A percentile compares a stretch with the other conserved stretches of the same genome.
Conservation (phyloP, 2,888 invertebrate species). For the Pilophorus perplexus region DNA sequence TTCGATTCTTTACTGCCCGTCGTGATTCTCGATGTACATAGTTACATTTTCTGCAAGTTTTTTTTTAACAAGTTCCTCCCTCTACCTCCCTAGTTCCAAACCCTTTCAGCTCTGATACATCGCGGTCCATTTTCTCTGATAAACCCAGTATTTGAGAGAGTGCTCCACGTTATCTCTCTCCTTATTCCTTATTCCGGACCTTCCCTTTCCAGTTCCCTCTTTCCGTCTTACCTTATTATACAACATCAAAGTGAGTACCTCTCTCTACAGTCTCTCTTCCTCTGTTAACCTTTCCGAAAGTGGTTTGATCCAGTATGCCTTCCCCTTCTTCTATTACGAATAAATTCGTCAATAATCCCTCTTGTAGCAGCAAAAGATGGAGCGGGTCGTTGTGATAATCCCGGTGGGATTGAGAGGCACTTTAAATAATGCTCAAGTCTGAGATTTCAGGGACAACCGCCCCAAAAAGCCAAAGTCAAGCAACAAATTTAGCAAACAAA, state of each 20-base stretch:
- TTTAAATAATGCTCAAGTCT: too few relatives aligned
- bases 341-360: slow-evolving; percentile 15
- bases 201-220: slow-evolving; percentile 9
- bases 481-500: too few relatives aligned
- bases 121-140: slow-evolving; percentile 19
- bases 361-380: not conserved
- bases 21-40: too few relatives aligned
- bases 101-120: not conserved
- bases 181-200: slow-evolving; percentile 21
- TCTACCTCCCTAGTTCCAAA: too few relatives aligned
- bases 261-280: slow-evolving; percentile 20
- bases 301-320: slow-evolving; percentile 32
- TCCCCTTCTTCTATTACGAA: slow-evolving; percentile 22
- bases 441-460: too few relatives aligned
- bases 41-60: too few relatives aligned
- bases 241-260: slow-evolving; percentile 22
- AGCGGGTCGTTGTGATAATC: too few relatives aligned
- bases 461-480: too few relatives aligned
- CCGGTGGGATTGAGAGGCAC: too few relatives aligned
- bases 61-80: too few relatives aligned
- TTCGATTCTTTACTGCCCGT: too few relatives aligned
- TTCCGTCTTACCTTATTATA: slow-evolving; percentile 27
- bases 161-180: slow-evolving; percentile 18
- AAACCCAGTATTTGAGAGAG: slow-evolving; percentile 19
- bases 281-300: slow-evolving; percentile 25